phyloP scores from a whole-genome alignment of 2,888 invertebrate genomes.

The Mystacides longicornis region DNA sequence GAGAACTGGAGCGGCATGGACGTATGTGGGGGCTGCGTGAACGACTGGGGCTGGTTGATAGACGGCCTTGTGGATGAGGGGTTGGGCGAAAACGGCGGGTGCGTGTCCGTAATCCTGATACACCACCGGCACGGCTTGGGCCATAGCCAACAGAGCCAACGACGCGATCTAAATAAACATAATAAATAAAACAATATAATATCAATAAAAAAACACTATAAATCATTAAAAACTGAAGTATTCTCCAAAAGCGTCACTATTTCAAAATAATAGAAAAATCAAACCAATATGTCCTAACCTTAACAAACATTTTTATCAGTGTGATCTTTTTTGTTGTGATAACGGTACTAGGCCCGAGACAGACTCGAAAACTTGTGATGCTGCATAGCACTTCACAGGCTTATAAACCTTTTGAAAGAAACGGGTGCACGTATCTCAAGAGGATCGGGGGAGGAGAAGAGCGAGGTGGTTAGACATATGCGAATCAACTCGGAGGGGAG shows the following conservation, averaged over 20 bases:
- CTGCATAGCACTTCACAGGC: conserved; percentile 6
- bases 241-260: background rate
- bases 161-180: conserved; percentile 16
- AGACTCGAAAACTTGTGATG: conserved; percentile 11
- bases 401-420: conserved; percentile 20
- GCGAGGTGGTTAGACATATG: background rate
- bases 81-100: conserved; percentile 19
- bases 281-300: background rate
- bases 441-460: conserved; percentile 3
- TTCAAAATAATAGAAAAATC: background rate
- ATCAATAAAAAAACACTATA: background rate
- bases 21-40: conserved; percentile 16
- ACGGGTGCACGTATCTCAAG: conserved; percentile 1
- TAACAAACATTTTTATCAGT: background rate
- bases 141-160: conserved; percentile 16
- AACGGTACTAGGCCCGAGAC: conserved; percentile 7
- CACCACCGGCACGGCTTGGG: conserved; percentile 13
- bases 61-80: conserved; percentile 20
- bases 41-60: conserved; percentile 16
- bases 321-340: background rate
- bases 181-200: background rate
- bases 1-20: conserved; percentile 21
- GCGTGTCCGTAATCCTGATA: conserved; percentile 16
- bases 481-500: background rate
- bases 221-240: background rate